Evolutionary conservation across 2,888 invertebrate species (phyloP).

Genomic region (Dolichopus griseipennis): DNA sequence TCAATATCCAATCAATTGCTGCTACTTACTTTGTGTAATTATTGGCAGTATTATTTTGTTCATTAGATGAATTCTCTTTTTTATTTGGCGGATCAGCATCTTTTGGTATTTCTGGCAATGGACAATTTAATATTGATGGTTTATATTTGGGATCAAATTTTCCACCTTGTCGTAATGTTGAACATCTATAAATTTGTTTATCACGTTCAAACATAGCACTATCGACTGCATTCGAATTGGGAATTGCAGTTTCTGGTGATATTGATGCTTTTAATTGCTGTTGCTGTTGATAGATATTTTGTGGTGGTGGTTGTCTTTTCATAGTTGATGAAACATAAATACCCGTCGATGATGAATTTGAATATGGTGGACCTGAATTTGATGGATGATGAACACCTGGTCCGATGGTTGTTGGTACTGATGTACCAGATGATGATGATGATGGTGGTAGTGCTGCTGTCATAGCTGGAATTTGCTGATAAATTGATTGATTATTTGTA

Average conservation of each 20-base stretch:
- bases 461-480: slow-evolving; percentile 42
- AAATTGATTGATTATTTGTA: slow-evolving; percentile 37
- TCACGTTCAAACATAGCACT: slow-evolving; percentile 42
- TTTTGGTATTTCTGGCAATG: slow-evolving; percentile 43
- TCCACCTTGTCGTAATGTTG: slow-evolving; percentile 42
- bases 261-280: slow-evolving; percentile 26
- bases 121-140: slow-evolving; percentile 43
- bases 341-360: slow-evolving; percentile 2
- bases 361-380: slow-evolving; percentile 23
- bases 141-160: slow-evolving; percentile 44
- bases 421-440: slow-evolving; percentile 33
- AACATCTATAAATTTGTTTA: slow-evolving; percentile 44
- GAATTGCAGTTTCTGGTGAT: slow-evolving; percentile 30
- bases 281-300: slow-evolving; percentile 26
- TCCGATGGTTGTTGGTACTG: slow-evolving; percentile 25
- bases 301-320: slow-evolving; percentile 12
- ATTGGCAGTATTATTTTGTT: slow-evolving; percentile 27
- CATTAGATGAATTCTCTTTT: slow-evolving; percentile 31
- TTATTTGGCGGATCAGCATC: slow-evolving; percentile 37
- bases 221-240: slow-evolving; percentile 36
- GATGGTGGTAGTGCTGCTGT: slow-evolving; percentile 31
- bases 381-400: slow-evolving; percentile 27
- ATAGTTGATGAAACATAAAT: slow-evolving; percentile 11
- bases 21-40: slow-evolving; percentile 38
- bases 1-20: slow-evolving; percentile 19